Base-by-base conservation (phyloP, 2,113 vertebrate genomes). In the Okapia johnstoni region DNA sequence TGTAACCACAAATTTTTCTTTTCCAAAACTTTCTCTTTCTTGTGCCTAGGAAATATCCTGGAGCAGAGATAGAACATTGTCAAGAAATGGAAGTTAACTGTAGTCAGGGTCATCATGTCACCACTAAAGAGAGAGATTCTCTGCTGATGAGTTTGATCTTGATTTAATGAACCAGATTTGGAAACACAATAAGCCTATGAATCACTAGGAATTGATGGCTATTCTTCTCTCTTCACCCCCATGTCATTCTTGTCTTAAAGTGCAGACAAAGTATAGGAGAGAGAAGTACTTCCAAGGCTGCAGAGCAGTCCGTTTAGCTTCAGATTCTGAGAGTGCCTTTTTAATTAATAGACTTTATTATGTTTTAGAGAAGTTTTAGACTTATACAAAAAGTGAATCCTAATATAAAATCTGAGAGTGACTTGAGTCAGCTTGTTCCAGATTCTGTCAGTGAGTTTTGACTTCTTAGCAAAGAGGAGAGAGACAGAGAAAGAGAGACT, bases 391-490 rank as follows among this genome's bases (percentile, higher is more conserved):
- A 70, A 70, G 10, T 70, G n/a, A 23, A 23, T 70, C n/a, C n/a
- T 70, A 40, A 70, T 70, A n/a, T 40, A 70, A 70, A 70, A 70
- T 70, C n/a, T 23, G 21, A 70, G 19, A 40, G 36, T 70, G n/a
- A 40, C 19, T 88, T 58, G 50, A 86, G 88, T 96, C 92, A 17
- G 46, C 86, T 98, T 97, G 97, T 83, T 98, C 89, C 95, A n/a
- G 66, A 98, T 77, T 98, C 97, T 89, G 96, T 97, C 86, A 77
- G 33, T 6, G 11, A 90, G 85, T 96, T 98, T 97, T 98, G 94
- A 98, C 98, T 98, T 98, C 98, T 98, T 97, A 98, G 97, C 91
- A 97, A 98, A 30, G 43, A 17, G 43, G 43, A 17, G 43, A 2
- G 73, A 28, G 36, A 58, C 15, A 57, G 55, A 57, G 21, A 40